Percentiles rank a stretch among this genome's conserved stretches.
phyloP scores from a whole-genome alignment of 2,797 vertebrate genomes.

The Leptoclinus maculatus region DNA sequence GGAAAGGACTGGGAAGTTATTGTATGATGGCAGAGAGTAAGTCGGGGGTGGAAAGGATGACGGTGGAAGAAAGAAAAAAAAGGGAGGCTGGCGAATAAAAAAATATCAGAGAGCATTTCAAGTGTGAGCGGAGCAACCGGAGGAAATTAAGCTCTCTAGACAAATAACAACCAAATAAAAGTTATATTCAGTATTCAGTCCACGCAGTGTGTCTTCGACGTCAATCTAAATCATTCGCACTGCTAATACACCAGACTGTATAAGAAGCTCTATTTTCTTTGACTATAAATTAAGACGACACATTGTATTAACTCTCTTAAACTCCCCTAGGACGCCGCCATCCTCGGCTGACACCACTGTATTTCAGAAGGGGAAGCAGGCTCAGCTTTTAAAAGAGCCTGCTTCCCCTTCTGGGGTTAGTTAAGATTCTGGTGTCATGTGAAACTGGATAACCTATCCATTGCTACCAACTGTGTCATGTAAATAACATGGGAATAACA shows the following conservation, averaged over 20 bases:
- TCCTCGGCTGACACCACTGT: neutral
- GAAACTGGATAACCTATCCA: neutral
- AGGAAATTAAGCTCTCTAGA: constrained; percentile 24
- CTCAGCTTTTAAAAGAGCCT: no score
- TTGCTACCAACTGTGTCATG: neutral
- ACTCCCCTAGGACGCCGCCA: neutral
- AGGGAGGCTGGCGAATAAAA: constrained; percentile 17
- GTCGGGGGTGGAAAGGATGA: neutral
- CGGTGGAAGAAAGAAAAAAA: neutral
- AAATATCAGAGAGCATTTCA: constrained; percentile 25
- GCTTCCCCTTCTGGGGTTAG: no score
- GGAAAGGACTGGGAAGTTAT: neutral
- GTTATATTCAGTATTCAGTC: constrained; percentile 3
- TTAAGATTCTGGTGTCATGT: neutral
- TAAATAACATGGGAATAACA: no score
- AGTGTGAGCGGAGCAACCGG: constrained; percentile 16
- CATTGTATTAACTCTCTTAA: neutral
- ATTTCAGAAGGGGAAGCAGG: neutral
- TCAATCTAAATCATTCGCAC: constrained; percentile 12
- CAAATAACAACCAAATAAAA: constrained; percentile 25
- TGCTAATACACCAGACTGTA: neutral
- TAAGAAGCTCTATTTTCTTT: neutral
- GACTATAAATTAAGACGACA: neutral
- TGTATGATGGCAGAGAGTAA: constrained; percentile 8
- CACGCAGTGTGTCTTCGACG: constrained; percentile 7